Percentiles rank a stretch among this genome's conserved stretches.
These are phyloP conservation scores for Onychostoma macrolepis DNA, from an alignment of 2,113 vertebrate genomes.

Conservation along the genomic window DNA sequence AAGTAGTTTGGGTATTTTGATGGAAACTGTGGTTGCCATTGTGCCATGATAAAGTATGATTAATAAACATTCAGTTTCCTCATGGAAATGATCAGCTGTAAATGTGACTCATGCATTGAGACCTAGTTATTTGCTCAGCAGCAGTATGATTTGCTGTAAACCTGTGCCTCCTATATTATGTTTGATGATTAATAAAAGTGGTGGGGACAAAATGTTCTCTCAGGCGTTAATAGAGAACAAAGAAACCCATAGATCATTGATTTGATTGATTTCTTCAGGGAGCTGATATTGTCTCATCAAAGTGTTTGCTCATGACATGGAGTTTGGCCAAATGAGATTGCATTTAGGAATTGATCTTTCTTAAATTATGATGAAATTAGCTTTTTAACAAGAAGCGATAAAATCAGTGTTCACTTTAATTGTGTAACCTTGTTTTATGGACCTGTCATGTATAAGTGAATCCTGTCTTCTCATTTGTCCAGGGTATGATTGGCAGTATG, in stretches of 20 bases:
- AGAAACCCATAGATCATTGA: neutral
- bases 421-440: neutral
- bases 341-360: neutral
- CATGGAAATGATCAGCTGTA: neutral
- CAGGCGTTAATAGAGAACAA: neutral
- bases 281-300: neutral
- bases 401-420: neutral
- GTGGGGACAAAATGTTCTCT: neutral
- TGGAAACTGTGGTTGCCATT: neutral
- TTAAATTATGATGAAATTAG: neutral
- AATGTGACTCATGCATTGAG: neutral
- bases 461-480: neutral
- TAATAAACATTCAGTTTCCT: neutral
- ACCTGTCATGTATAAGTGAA: neutral
- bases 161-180: neutral
- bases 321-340: neutral
- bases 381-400: neutral
- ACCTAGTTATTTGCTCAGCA: neutral
- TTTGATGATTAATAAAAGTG: neutral
- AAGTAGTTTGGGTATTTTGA: neutral
- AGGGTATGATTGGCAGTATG: constrained; percentile 74
- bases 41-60: neutral
- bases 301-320: neutral
- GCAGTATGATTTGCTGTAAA: neutral
- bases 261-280: neutral